phyloP scores from a whole-genome alignment of 2,113 vertebrate genomes.

The Siniperca knerii region DNA sequence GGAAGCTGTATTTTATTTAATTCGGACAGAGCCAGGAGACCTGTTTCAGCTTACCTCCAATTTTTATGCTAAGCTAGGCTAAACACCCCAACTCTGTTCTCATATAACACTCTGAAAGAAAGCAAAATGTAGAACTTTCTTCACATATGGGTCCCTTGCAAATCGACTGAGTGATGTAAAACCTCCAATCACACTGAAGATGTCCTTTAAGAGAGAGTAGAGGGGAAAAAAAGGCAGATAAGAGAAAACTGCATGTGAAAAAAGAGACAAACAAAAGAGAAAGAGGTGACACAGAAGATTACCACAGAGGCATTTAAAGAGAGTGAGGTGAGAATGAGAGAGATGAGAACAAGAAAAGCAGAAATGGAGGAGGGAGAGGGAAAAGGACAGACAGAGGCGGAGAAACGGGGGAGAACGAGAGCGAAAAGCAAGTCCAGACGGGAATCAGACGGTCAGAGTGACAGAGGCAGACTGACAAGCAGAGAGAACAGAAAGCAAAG shows the following conservation, averaged over 20 bases:
- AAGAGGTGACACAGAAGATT: conserved; percentile 25
- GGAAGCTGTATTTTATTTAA: not conserved
- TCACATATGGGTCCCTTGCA: not conserved
- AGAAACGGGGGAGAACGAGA: not conserved
- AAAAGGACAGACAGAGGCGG: conserved; percentile 21
- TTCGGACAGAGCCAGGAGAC: not conserved
- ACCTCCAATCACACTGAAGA: conserved; percentile 8
- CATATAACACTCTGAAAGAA: not conserved
- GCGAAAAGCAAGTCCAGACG: conserved; percentile 50
- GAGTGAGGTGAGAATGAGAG: not conserved
- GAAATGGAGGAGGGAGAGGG: not conserved
- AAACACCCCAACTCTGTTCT: not conserved
- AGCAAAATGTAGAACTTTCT: conserved; percentile 27
- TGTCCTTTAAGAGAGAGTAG: not conserved
- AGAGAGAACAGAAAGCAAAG: conserved; percentile 26
- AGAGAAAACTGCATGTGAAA: not conserved
- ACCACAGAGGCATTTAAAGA: conserved; percentile 38
- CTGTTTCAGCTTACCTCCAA: not conserved
- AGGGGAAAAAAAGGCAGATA: not conserved
- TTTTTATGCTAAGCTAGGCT: not conserved
- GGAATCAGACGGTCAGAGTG: conserved; percentile 48
- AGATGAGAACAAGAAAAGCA: not conserved
- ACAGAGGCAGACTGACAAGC: conserved; percentile 42
- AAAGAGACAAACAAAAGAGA: not conserved
- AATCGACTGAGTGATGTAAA: conserved; percentile 1